Conservation (phyloP, 2,797 vertebrate genomes). For the Darevskia mixta region DNA sequence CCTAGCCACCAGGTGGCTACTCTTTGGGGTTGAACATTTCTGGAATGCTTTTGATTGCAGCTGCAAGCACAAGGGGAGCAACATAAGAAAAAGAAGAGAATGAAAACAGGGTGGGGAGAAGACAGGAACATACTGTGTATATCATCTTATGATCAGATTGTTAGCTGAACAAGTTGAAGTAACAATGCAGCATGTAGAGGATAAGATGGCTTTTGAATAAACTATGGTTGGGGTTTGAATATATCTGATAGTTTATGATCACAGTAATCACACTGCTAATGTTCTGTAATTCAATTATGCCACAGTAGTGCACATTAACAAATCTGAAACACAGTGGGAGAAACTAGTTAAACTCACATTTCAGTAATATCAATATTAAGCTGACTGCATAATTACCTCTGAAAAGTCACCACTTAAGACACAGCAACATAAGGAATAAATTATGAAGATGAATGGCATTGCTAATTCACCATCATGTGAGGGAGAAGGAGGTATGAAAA, state of each 20-base stretch:
- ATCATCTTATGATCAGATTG: neutral
- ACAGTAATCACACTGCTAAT: conserved; percentile 75
- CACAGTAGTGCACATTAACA: conserved; percentile 71
- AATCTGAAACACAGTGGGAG: conserved; percentile 72
- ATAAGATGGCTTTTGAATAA: conserved; percentile 44
- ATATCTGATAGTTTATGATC: conserved; percentile 68
- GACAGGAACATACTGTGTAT: neutral
- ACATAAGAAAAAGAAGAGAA: too few relatives aligned
- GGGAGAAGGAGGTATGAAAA: neutral
- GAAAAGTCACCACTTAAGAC: conserved; percentile 67
- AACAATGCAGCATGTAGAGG: neutral
- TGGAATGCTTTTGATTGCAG: neutral
- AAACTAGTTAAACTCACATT: conserved; percentile 71
- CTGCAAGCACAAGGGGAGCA: neutral
- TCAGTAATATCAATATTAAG: conserved; percentile 68
- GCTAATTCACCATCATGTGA: conserved; percentile 49
- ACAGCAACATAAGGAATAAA: conserved; percentile 54
- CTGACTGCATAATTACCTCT: conserved; percentile 71
- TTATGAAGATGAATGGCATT: conserved; percentile 60
- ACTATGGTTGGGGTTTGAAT: conserved; percentile 61
- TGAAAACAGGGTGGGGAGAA: too few relatives aligned
- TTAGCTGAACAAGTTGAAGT: neutral
- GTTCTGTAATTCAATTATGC: conserved; percentile 79
- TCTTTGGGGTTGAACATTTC: neutral
- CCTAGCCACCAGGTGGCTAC: neutral